Evolutionary conservation across 2,113 vertebrate genomes (phyloP).

Genomic region (Theristicus caerulescens): DNA sequence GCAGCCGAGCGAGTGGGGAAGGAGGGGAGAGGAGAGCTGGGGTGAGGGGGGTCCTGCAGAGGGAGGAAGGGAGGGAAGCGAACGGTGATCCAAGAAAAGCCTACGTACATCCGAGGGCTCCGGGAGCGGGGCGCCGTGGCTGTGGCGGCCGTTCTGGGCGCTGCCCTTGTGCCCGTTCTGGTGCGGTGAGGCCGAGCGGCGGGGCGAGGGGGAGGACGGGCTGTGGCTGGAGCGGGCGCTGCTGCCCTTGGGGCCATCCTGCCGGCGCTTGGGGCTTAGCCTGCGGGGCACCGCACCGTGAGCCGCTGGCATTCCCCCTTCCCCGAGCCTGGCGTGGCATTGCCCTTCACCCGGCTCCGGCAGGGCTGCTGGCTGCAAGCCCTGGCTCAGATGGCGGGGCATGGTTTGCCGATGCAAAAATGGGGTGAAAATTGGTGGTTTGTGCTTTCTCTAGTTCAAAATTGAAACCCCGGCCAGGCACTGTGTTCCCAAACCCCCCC

Average conservation of each 20-base stretch:
- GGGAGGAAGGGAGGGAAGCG: constrained; percentile 29
- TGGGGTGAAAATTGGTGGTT: rapidly evolving
- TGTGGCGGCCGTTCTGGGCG: constrained; percentile 85
- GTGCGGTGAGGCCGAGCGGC: constrained; percentile 80
- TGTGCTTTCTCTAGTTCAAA: not conserved
- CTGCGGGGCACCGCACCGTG: not conserved
- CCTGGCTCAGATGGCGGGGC: not conserved
- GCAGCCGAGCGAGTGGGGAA: not conserved
- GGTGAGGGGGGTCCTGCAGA: not conserved
- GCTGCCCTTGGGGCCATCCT: constrained; percentile 80
- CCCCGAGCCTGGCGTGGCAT: not conserved
- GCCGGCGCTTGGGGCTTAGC: constrained; percentile 83
- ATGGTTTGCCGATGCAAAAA: not conserved
- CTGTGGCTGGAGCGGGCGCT: constrained; percentile 80
- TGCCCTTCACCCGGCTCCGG: not conserved
- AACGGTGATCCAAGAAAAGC: constrained; percentile 75
- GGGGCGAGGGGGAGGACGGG: constrained; percentile 76
- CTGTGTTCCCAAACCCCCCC: rapidly evolving
- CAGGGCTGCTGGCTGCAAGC: not conserved
- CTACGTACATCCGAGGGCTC: constrained; percentile 93
- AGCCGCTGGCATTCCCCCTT: not conserved
- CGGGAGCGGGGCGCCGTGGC: constrained; percentile 74
- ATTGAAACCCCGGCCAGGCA: rapidly evolving
- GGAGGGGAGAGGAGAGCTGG: not conserved
- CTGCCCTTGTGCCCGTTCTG: constrained; percentile 91